Base-by-base conservation (phyloP, 2,888 invertebrate species). In the Lucinisca nassula region DNA sequence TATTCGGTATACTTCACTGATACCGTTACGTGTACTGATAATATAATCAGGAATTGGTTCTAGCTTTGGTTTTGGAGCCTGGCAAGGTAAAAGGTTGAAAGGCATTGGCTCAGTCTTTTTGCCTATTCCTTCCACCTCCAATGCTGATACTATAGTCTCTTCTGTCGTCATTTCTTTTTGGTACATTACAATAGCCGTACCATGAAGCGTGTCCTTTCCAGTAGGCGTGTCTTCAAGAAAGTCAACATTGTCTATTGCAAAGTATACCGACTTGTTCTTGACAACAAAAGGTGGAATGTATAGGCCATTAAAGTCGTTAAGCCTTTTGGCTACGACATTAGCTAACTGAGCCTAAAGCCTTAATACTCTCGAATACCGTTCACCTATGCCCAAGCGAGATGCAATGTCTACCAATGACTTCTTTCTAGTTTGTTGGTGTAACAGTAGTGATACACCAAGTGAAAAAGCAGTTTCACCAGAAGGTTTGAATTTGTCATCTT, bases 231-330 rank as follows among this genome's bases (percentile, higher is more conserved):
- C 75, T 14, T 75, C 75, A 49, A 40, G 38, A 6, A 75, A 75
- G 49, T 76, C 76, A 0, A 49, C 40, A 21, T 76, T 76, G 35
- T 51, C 55, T 51, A 76, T 45, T 51, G 51, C 76, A 76, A 76
- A 75, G 30, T 30, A 76, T 21, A 76, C 76, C 12, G 45, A 51
- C 27, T 76, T 27, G 30, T 51, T 51, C 14, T 51, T 4, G 32
- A 76, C 76, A 49, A 51, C 12, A 51, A 76, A 76, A 30, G 76
- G 76, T 12, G 76, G 76, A 10, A 67, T 67, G 35, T 67, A 67
- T 17, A 67, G 67, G 21, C 35, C 67, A 21, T 67, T 67, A 67
- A 17, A 35, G 3, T 67, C 35, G 35, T 67, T 67, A 1, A 67
- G 6, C 30, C 67, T 32, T 67, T 35, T 35, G 32, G 35, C 35